Base-by-base conservation (phyloP, 2,797 vertebrate species). In the Lepidocolaptes lacrymiger region DNA sequence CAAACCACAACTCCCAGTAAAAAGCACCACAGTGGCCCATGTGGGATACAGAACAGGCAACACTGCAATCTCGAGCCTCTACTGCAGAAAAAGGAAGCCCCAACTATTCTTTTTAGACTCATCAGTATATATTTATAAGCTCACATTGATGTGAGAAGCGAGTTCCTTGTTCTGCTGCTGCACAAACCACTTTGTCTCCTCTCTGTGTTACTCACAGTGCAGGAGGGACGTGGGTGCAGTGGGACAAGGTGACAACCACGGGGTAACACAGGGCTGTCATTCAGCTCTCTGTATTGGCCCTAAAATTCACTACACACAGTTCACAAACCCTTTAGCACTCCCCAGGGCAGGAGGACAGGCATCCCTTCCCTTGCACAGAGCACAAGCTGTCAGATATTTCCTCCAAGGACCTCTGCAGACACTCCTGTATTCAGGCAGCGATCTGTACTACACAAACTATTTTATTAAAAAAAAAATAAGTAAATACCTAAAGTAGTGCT, bases 121-220 rank as follows among this genome's bases (percentile, higher is more conserved):
- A 59, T 15, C 44, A 55, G 41, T 21, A 39, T 0, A 0, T 23
- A 72, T 8, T 43, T 37, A 22, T 30, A 39, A 67, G 73, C 76
- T 66, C 34, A 21, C 6, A 19, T 7, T 20, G 7, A 34, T 9
- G 32, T 3, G 46, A 78, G 54, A 54, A 85, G 37, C 0, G 7
- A 58, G 63, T 7, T 77, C 20, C 72, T 28, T 4, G 0, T 26
- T 36, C 56, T 49, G 26, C 30, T 19, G 2, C 46, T 54, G 72
- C 76, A 39, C 46, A 85, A 72, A 44, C 36, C 67, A 9, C 27
- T 12, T 10, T 39, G 13, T 7, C 41, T 34, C 58, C 1, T 1
- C 4, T 0, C 21, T 2, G 4, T 1, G 21, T 12, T 9, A 7
- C 49, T 58, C 55, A 15, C 2, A 2, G 39, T 7, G 52, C 85